A percentile compares a stretch with the other conserved stretches of the same genome.
These are phyloP conservation scores for Perognathus longimembris DNA, from an alignment of 2,113 vertebrate genomes.

Conservation along the genomic window DNA sequence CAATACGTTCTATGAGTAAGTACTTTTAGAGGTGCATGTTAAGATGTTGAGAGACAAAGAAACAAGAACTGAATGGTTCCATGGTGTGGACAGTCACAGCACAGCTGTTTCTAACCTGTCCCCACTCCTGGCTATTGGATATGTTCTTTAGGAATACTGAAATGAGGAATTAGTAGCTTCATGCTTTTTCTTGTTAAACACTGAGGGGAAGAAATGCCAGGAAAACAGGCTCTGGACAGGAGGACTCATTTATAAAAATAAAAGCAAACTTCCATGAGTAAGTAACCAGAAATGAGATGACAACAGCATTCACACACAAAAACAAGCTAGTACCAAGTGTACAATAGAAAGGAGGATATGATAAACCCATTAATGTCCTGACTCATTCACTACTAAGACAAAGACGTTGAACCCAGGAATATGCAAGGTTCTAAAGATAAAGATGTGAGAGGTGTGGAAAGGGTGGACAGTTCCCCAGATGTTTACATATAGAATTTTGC, in stretches of 20 bases:
- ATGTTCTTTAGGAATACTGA: background rate
- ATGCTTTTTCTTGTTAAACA: background rate
- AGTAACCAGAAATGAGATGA: background rate
- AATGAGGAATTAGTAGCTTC: background rate
- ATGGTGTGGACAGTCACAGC: accelerated
- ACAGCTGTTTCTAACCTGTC: background rate
- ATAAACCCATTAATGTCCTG: background rate
- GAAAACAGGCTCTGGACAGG: background rate
- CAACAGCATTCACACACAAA: background rate
- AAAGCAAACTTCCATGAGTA: background rate
- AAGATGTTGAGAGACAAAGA: accelerated
- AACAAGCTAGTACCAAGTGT: too few species aligned
- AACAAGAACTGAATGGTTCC: accelerated
- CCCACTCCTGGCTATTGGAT: too few species aligned
- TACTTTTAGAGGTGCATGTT: background rate
- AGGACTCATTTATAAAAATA: background rate
- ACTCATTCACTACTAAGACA: background rate
- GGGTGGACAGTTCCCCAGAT: background rate
- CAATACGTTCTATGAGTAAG: background rate
- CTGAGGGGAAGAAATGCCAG: background rate
- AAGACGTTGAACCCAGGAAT: background rate
- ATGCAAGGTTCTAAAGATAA: background rate
- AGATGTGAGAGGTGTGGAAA: background rate
- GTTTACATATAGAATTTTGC: background rate
- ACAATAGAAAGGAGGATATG: background rate